A percentile compares a stretch with the other conserved stretches of the same genome.
phyloP scores from a whole-genome alignment of 2,113 vertebrate species.

The Hassar affinis region DNA sequence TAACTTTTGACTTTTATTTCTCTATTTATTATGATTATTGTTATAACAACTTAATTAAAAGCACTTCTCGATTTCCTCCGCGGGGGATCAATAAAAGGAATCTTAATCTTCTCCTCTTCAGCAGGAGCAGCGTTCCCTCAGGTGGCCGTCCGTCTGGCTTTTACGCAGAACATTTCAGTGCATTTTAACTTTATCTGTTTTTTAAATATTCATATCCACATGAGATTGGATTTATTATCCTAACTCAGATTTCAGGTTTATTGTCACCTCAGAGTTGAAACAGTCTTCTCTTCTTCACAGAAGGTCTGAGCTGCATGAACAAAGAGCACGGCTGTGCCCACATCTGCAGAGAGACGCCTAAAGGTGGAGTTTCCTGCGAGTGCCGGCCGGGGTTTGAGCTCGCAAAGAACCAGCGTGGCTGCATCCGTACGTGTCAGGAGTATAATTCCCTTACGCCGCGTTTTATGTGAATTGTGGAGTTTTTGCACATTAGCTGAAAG shows the following conservation, averaged over 20 bases:
- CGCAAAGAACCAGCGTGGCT: slow-evolving; percentile 90
- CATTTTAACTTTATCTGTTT: too few relatives aligned
- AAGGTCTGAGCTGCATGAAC: slow-evolving; percentile 98
- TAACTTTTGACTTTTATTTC: too few relatives aligned
- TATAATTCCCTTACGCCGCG: too few relatives aligned
- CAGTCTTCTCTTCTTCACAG: slow-evolving; percentile 71
- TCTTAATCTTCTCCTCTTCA: too few relatives aligned
- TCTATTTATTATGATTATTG: too few relatives aligned
- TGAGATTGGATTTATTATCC: not conserved
- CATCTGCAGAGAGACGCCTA: slow-evolving; percentile 94
- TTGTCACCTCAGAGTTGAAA: not conserved
- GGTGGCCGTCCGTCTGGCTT: too few relatives aligned
- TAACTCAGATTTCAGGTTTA: not conserved
- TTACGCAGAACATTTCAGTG: not conserved
- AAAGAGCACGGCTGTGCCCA: slow-evolving; percentile 94
- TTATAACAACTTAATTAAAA: too few relatives aligned
- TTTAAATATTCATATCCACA: too few relatives aligned
- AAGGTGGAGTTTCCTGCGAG: slow-evolving; percentile 89
- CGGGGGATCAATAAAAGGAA: too few relatives aligned
- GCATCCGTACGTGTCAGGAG: slow-evolving; percentile 81
- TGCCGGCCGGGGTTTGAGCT: slow-evolving; percentile 95
- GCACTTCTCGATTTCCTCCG: too few relatives aligned
- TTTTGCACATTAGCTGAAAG: not conserved
- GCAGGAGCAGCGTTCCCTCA: too few relatives aligned
- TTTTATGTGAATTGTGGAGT: not conserved